Conservation (phyloP, 2,797 vertebrate species). For the Sebastes oblongus region DNA sequence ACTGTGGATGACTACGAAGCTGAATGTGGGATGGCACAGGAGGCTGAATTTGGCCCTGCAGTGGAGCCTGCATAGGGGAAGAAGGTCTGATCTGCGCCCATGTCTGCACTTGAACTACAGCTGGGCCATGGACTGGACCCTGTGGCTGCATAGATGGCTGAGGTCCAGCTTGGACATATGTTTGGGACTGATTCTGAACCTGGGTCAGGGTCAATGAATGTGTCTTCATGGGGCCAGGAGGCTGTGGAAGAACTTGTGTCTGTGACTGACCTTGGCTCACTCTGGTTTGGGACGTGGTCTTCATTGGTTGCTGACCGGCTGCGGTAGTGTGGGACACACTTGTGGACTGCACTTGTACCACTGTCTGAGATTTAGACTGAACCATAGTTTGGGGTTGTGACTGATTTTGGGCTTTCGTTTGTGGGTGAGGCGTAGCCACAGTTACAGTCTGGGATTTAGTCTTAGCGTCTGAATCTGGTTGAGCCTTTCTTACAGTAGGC, state of each 20-base stretch:
- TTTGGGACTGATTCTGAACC: slow-evolving; percentile 26
- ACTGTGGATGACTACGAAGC: slow-evolving; percentile 59
- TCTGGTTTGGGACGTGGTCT: slow-evolving; percentile 15
- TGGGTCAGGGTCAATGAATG: slow-evolving; percentile 20
- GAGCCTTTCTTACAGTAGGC: slow-evolving; percentile 3
- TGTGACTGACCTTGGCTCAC: slow-evolving; percentile 36
- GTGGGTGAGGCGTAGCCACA: slow-evolving; percentile 25
- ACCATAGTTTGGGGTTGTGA: slow-evolving; percentile 22
- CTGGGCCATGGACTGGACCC: slow-evolving; percentile 9
- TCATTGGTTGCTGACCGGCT: slow-evolving; percentile 19
- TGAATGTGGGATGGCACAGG: slow-evolving; percentile 68
- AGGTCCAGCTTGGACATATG: slow-evolving; percentile 3
- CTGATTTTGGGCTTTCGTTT: slow-evolving; percentile 26
- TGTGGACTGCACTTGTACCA: slow-evolving; percentile 9
- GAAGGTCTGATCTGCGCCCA: slow-evolving; percentile 46
- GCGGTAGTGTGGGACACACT: slow-evolving; percentile 8
- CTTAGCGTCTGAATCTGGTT: slow-evolving; percentile 21
- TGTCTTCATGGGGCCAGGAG: slow-evolving; percentile 5
- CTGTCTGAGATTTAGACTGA: slow-evolving; percentile 34
- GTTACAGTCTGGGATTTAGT: slow-evolving; percentile 15
- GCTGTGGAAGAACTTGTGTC: slow-evolving; percentile 14
- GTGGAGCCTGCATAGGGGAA: slow-evolving; percentile 36
- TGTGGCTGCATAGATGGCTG: slow-evolving; percentile 19
- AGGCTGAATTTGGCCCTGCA: slow-evolving; percentile 35
- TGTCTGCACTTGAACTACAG: slow-evolving; percentile 43